A percentile compares a stretch with the other conserved stretches of the same genome.
Evolutionary conservation across 2,113 vertebrate species (phyloP).

Genomic region (Phaethornis superciliosus): DNA sequence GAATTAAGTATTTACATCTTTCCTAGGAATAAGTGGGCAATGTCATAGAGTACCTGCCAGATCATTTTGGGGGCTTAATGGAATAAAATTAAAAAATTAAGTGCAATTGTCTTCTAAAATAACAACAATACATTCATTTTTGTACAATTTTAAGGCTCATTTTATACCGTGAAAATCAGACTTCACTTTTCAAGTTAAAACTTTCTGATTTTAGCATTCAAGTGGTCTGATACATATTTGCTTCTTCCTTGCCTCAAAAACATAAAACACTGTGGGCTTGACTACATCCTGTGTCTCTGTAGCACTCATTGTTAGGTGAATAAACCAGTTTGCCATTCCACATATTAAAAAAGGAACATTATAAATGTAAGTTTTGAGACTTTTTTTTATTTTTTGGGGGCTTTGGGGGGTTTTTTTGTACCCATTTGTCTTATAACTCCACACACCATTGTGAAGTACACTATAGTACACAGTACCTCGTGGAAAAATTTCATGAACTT

Average conservation of each 20-base stretch:
- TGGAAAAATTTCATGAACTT: no score
- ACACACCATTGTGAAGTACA: background rate
- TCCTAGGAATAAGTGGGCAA: background rate
- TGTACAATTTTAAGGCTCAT: background rate
- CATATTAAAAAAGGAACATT: background rate
- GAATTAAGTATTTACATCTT: background rate
- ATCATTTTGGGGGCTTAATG: background rate
- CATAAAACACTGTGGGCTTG: background rate
- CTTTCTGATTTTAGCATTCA: background rate
- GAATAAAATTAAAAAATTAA: background rate
- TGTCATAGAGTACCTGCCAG: background rate
- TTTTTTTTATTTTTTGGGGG: background rate
- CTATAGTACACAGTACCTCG: background rate
- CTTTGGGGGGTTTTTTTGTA: background rate
- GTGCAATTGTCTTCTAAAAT: background rate
- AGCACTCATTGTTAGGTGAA: background rate
- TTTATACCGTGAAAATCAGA: background rate
- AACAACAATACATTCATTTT: background rate
- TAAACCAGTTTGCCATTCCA: background rate
- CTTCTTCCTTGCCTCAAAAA: slow-evolving; percentile 8
- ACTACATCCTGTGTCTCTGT: no score
- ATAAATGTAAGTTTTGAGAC: background rate
- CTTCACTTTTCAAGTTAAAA: slow-evolving; percentile 11
- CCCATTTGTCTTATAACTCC: background rate
- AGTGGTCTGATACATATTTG: background rate